Evolutionary conservation across 2,797 vertebrate species (phyloP).

Genomic region (Etheostoma nigrum): DNA sequence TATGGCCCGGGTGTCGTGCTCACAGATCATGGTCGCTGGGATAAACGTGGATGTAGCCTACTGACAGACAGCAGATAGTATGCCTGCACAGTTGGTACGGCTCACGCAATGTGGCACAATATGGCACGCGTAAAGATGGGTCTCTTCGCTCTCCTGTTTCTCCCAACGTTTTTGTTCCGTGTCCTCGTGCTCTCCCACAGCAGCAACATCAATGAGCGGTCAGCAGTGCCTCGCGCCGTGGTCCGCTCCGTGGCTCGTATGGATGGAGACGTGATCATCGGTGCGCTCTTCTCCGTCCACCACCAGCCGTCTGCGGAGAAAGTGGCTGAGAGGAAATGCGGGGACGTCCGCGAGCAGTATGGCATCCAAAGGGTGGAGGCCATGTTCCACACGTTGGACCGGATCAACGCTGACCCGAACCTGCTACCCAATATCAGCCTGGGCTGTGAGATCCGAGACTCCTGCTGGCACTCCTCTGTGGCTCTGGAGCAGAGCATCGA

Average conservation of each 20-base stretch:
- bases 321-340: slow-evolving; percentile 97
- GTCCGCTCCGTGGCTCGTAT: slow-evolving; percentile 94
- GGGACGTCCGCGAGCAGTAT: slow-evolving; percentile 97
- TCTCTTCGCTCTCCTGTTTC: slow-evolving; percentile 84
- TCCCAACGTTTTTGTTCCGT: slow-evolving; percentile 83
- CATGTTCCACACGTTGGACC: slow-evolving; percentile 98
- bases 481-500: slow-evolving; percentile 99
- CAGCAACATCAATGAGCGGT: slow-evolving; percentile 81
- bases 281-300: slow-evolving; percentile 98
- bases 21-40: slow-evolving; percentile 70
- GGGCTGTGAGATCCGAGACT: slow-evolving; percentile 98
- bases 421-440: slow-evolving; percentile 96
- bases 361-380: slow-evolving; percentile 99
- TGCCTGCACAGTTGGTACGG: slow-evolving; percentile 70
- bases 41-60: slow-evolving; percentile 68
- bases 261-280: slow-evolving; percentile 99
- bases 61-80: slow-evolving; percentile 71
- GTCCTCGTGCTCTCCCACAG: slow-evolving; percentile 84
- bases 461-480: slow-evolving; percentile 98
- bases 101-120: slow-evolving; percentile 81
- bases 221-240: slow-evolving; percentile 85
- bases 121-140: slow-evolving; percentile 90
- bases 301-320: slow-evolving; percentile 97
- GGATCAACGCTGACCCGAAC: slow-evolving; percentile 93
- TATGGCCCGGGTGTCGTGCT: slow-evolving; percentile 54